Base-by-base conservation (phyloP, 2,888 invertebrate genomes). In the Leuctra nigra region DNA sequence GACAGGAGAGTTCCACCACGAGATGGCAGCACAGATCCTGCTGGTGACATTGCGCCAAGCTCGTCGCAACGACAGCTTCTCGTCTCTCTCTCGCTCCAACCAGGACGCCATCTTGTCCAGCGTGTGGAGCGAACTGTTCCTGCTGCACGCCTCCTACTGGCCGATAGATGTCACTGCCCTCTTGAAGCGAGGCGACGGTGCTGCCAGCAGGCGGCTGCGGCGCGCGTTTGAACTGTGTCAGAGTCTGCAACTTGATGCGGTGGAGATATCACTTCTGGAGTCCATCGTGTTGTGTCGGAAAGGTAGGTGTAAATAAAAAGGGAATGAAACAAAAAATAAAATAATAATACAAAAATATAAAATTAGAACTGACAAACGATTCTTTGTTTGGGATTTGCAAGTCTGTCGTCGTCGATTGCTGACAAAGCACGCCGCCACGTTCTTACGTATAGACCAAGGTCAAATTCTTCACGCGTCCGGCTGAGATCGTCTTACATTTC, bases 21-120 rank as follows among this genome's bases (percentile, higher is more conserved):
- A 82, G 69, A 70, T 80, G 38, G 73, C 80, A 4, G 79, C 80
- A 1, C 80, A 81, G 66, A 79, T 83, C 63, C 70, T 83, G 46
- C 68, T 83, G 11, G 70, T 79, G 0, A 74, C 79, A 1, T 72
- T 83, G 50, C 77, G 77, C 44, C 77, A 77, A 60, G 78, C 79
- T 0, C 74, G 80, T 60, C 68, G 68, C n/a, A 81, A 79, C 62
- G 72, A 73, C 23, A 73, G 75, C 39, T 82, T 83, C 62, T 73
- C 76, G 1, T 57, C 71, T 4, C 64, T 82, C 36, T 71, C 70
- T 14, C 65, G 70, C 13, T 61, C 64, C 0, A 77, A 81, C 24
- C 82, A 82, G 64, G 78, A 82, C 63, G 65, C 67, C 2, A 77
- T 83, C 56, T 68, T 83, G n/a, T 70, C 74, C 44, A 71, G 74